phyloP scores from a whole-genome alignment of 2,888 invertebrate genomes.

The Oligia fasciuncula region DNA sequence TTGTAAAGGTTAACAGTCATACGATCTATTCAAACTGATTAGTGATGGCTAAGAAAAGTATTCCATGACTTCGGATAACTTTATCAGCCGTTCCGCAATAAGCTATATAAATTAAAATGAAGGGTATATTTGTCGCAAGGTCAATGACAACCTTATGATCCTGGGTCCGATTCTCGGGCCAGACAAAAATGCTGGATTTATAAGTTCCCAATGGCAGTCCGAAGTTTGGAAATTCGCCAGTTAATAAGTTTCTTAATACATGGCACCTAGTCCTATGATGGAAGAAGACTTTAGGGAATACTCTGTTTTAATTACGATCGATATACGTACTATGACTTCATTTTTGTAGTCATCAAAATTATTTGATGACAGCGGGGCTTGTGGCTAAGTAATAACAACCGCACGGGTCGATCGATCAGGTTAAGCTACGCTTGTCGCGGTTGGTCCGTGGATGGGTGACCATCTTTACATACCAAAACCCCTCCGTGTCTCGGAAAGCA shows the following conservation, averaged over 20 bases:
- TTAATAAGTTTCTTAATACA: background rate
- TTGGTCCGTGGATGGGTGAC: no score
- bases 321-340: no score
- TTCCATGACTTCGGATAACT: conserved; percentile 26
- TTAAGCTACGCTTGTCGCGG: no score
- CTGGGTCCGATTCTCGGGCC: background rate
- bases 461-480: no score
- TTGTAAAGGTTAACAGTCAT: conserved; percentile 6
- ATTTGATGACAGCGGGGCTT: background rate
- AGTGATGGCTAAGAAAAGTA: conserved; percentile 6
- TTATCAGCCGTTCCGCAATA: conserved; percentile 11
- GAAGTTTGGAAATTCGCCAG: background rate
- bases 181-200: background rate
- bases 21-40: conserved; percentile 16
- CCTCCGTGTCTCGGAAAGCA: no score
- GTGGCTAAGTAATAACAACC: no score
- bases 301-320: background rate
- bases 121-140: background rate
- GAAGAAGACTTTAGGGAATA: background rate
- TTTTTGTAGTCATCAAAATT: conserved; percentile 2
- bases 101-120: conserved; percentile 25
- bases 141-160: background rate
- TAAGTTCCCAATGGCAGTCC: background rate
- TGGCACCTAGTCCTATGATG: background rate
- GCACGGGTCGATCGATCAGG: no score